A percentile compares a stretch with the other conserved stretches of the same genome.
Evolutionary conservation across 2,888 invertebrate species (phyloP).

Genomic region (Alsophila aescularia): DNA sequence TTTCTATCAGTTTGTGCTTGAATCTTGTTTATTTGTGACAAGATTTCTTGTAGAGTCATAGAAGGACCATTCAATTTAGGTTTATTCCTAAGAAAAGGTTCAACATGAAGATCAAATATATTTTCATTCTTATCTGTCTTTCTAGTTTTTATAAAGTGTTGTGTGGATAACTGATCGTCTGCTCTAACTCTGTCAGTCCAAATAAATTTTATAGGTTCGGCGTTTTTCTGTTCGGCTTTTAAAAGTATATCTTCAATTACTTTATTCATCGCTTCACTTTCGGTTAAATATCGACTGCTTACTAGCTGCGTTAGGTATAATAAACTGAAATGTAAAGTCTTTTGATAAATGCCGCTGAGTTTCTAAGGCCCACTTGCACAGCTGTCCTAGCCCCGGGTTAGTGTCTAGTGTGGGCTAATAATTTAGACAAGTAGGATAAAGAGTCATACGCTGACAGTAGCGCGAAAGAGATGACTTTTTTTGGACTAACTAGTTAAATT

Average conservation of each 20-base stretch:
- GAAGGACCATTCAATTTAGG: neutral
- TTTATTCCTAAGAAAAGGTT: neutral
- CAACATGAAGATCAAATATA: neutral
- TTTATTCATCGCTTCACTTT: slow-evolving; percentile 57
- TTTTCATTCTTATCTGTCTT: neutral
- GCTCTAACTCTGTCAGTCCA: slow-evolving; percentile 1
- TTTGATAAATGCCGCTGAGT: neutral
- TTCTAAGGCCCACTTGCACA: too few relatives aligned
- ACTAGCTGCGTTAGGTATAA: slow-evolving; percentile 69
- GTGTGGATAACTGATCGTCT: neutral
- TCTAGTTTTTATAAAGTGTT: neutral
- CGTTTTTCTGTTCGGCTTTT: slow-evolving; percentile 34
- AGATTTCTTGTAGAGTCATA: slow-evolving; percentile 6
- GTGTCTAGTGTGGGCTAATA: too few relatives aligned
- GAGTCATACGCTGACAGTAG: too few relatives aligned
- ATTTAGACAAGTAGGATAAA: too few relatives aligned
- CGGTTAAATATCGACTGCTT: slow-evolving; percentile 66
- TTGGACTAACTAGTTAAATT: too few relatives aligned
- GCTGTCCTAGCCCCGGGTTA: too few relatives aligned
- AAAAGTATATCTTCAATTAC: slow-evolving; percentile 41
- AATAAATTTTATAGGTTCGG: slow-evolving; percentile 31
- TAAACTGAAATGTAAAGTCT: slow-evolving; percentile 59
- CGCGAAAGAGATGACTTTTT: too few relatives aligned
- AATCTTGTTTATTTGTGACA: slow-evolving; percentile 1
- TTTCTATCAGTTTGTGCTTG: neutral